Base-by-base conservation (phyloP, 2,113 vertebrate species). In the Zapus hudsonius region DNA sequence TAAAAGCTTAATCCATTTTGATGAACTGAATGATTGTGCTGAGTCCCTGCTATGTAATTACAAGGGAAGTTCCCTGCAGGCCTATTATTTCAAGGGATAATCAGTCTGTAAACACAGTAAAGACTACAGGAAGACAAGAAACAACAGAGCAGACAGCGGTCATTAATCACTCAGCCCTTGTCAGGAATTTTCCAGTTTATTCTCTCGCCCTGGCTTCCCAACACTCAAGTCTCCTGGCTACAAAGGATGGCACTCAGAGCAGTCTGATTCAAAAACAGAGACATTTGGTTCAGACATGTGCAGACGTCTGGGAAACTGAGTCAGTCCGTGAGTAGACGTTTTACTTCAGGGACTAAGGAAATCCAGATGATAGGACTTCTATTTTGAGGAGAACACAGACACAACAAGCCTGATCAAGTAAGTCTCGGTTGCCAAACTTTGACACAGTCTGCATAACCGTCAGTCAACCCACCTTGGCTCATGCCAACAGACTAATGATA, bases 71-170 rank as follows among this genome's bases (percentile, higher is more conserved):
- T n/a, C 33, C 66, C 66, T 72, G 9, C 33, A 12, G 64, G n/a
- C 64, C 38, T 84, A 23, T 89, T 79, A 89, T 84, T 72, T 79
- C 72, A 84, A 94, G 47, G 40, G 52, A 66, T 36, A 36, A 57
- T 72, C 36, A 57, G 42, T 57, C 74, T 42, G 17, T 78, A 73
- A 59, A 84, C 15, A 66, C 44, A 22, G 0, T 40, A 87, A 64
- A 23, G 33, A 82, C 33, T 64, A 4, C 38, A 57, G 38, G 79
- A 64, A 78, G 38, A 89, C 29, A 67, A 70, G 20, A 74, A 83
- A 57, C 57, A 89, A 44, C 36, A 66, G 67, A 79, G 25, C 38
- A 72, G 38, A 8, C 63, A 55, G 31, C 10, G 64, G 36, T 55
- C 19, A 44, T 55, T 44, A 42, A 57, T 66, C 66, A 64, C 12